These are phyloP conservation scores for Pristionchus mayeri DNA, from an alignment of 2,888 invertebrate species.

Conservation along the genomic window DNA sequence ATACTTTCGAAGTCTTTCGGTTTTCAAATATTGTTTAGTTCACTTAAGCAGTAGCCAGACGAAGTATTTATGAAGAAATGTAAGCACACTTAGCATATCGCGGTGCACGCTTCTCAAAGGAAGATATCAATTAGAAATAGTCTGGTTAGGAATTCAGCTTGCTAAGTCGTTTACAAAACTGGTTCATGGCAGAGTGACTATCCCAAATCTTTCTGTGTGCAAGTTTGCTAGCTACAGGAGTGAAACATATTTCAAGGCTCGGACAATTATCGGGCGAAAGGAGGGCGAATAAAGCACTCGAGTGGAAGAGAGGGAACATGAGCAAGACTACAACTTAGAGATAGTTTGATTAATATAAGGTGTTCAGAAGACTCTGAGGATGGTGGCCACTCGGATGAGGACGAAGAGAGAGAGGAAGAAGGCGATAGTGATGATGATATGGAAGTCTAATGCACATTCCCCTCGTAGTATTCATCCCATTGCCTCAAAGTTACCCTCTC, in stretches of 20 bases:
- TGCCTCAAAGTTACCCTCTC: neutral
- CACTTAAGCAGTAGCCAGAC: too few species aligned
- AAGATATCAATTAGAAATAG: neutral
- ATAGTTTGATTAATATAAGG: neutral
- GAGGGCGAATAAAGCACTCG: constrained; percentile 14
- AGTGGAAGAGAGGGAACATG: neutral
- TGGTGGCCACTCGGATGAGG: constrained; percentile 54
- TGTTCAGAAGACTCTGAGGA: constrained; percentile 52
- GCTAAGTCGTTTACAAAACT: constrained; percentile 45
- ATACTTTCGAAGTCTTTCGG: too few species aligned
- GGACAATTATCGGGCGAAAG: neutral
- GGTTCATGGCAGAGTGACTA: constrained; percentile 34
- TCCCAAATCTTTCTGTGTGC: constrained; percentile 43
- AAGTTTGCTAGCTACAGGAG: constrained; percentile 32
- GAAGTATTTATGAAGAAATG: too few species aligned
- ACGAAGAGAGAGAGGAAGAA: constrained; percentile 54
- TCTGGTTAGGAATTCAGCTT: constrained; percentile 1
- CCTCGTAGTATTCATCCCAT: neutral
- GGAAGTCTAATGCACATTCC: constrained; percentile 43
- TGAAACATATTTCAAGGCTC: neutral
- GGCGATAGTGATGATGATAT: constrained; percentile 51
- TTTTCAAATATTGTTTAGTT: too few species aligned
- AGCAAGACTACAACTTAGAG: neutral
- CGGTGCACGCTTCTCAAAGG: too few species aligned
- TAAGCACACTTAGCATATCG: neutral